These are phyloP conservation scores for Neolamprologus sp. DNA, from an alignment of 2,113 vertebrate genomes.

Conservation along the genomic window DNA sequence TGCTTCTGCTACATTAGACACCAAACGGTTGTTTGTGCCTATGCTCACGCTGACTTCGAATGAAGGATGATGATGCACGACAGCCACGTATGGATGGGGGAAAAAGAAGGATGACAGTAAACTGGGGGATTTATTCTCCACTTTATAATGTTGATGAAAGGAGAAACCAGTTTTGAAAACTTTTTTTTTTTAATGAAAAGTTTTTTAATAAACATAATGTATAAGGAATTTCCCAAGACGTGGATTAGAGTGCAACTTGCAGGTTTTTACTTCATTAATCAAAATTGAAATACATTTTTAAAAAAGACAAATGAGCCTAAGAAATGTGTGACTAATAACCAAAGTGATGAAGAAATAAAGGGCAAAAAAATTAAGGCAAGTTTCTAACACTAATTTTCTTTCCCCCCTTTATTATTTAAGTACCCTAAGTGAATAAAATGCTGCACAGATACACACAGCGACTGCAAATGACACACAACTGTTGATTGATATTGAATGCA, in stretches of 20 bases:
- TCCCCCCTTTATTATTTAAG: background rate
- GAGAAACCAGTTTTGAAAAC: background rate
- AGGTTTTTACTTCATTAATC: background rate
- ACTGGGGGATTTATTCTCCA: background rate
- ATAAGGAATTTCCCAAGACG: background rate
- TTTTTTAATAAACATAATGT: background rate
- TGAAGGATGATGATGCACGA: constrained; percentile 14
- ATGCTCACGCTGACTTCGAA: constrained; percentile 32
- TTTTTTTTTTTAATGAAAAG: background rate
- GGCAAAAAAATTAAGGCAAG: background rate
- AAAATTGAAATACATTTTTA: background rate
- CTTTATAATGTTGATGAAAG: background rate
- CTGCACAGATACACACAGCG: background rate
- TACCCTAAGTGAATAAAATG: background rate
- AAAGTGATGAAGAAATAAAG: background rate
- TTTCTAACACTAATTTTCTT: background rate
- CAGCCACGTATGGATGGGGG: background rate
- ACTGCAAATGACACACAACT: background rate
- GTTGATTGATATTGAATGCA: background rate
- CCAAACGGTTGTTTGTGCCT: constrained; percentile 41
- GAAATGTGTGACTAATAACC: background rate
- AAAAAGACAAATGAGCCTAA: background rate
- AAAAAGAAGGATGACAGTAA: background rate
- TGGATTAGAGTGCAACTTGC: background rate
- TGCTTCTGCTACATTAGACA: constrained; percentile 58